Percentiles rank a stretch among this genome's conserved stretches.
Evolutionary conservation across 2,888 invertebrate species (phyloP).

Genomic region (Campoplex nolae): DNA sequence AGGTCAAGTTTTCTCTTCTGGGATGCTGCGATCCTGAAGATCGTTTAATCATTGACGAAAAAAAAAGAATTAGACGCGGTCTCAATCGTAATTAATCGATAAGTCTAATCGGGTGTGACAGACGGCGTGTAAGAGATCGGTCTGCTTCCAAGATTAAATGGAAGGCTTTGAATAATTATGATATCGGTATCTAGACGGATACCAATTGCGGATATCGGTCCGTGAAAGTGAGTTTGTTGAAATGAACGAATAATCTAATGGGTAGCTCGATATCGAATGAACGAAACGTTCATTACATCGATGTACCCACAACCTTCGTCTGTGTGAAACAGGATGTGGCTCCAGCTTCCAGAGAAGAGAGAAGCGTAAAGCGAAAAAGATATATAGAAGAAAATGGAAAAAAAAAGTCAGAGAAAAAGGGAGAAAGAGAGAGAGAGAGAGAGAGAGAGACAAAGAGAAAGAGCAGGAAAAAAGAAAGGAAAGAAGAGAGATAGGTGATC

Average conservation of each 20-base stretch:
- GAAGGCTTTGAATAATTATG: constrained; percentile 49
- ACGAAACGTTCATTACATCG: constrained; percentile 25
- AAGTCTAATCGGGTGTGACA: constrained; percentile 32
- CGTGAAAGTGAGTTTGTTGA: neutral
- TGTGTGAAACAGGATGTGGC: constrained; percentile 49
- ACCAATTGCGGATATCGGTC: constrained; percentile 1
- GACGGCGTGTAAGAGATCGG: constrained; percentile 11
- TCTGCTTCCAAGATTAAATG: constrained; percentile 6
- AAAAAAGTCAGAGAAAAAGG: constrained; percentile 66
- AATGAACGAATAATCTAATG: constrained; percentile 50
- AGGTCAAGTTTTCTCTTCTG: neutral
- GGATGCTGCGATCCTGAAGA: neutral
- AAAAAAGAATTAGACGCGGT: constrained; percentile 6
- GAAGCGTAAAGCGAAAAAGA: constrained; percentile 66
- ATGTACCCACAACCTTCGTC: constrained; percentile 22
- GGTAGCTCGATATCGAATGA: constrained; percentile 6
- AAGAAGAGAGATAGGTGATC: constrained; percentile 71
- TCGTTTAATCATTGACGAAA: neutral
- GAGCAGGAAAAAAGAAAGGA: constrained; percentile 70
- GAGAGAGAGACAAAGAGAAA: constrained; percentile 68
- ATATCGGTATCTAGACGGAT: constrained; percentile 1
- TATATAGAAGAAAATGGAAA: constrained; percentile 71
- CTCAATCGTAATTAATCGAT: constrained; percentile 17
- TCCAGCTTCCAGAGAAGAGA: constrained; percentile 31
- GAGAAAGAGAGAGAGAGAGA: constrained; percentile 71